These are phyloP conservation scores for Xanthia icteritia DNA, from an alignment of 2,888 invertebrate species.

Conservation along the genomic window DNA sequence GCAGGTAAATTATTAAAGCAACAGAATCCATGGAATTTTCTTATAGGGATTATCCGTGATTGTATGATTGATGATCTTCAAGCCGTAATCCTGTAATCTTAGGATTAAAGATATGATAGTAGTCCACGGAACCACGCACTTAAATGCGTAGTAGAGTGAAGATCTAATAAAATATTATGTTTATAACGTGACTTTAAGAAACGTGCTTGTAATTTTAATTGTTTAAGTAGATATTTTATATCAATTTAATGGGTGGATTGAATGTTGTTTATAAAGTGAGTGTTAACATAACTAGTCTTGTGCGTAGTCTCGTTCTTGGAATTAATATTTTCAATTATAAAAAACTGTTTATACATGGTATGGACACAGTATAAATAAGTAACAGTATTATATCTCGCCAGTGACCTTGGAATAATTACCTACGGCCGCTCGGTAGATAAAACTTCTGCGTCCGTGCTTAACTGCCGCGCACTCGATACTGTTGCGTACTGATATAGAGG, in stretches of 20 bases:
- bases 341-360: background rate
- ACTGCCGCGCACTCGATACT: too few relatives aligned
- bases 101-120: slow-evolving; percentile 37
- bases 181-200: slow-evolving; percentile 22
- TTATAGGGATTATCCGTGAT: slow-evolving; percentile 10
- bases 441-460: too few relatives aligned
- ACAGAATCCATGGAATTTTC: slow-evolving; percentile 25
- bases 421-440: too few relatives aligned
- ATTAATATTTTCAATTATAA: background rate
- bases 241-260: slow-evolving; percentile 10
- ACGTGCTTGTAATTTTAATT: slow-evolving; percentile 32
- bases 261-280: background rate
- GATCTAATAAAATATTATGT: slow-evolving; percentile 1
- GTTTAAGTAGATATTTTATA: slow-evolving; percentile 7
- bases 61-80: slow-evolving; percentile 41
- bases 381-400: too few relatives aligned
- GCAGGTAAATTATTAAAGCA: background rate
- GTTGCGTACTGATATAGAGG: too few relatives aligned
- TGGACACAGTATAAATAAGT: too few relatives aligned
- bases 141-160: slow-evolving; percentile 20
- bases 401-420: too few relatives aligned
- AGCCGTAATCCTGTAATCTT: slow-evolving; percentile 43
- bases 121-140: slow-evolving; percentile 11
- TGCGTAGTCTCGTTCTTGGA: too few relatives aligned
- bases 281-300: slow-evolving; percentile 10